A percentile compares a stretch with the other conserved stretches of the same genome.
phyloP scores from a whole-genome alignment of 2,113 vertebrate genomes.

The Lepus americanus region DNA sequence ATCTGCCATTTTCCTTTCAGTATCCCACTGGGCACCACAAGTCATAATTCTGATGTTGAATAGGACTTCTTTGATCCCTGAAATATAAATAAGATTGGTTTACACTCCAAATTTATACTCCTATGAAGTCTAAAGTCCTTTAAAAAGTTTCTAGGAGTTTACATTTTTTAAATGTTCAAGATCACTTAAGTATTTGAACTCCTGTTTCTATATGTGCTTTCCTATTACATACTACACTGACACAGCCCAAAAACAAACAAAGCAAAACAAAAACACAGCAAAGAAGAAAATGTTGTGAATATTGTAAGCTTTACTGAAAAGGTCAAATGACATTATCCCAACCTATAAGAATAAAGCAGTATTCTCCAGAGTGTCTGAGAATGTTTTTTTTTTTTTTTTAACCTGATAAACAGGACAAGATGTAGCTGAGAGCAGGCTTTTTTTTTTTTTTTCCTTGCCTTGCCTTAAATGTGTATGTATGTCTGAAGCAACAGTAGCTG shows the following conservation, averaged over 20 bases:
- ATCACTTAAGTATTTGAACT: background rate
- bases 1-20: conserved; percentile 45
- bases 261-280: background rate
- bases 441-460: background rate
- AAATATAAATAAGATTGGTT: conserved; percentile 63
- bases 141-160: conserved; percentile 51
- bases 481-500: background rate
- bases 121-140: conserved; percentile 49
- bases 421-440: background rate
- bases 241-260: background rate
- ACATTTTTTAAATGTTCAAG: background rate
- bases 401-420: background rate
- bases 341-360: background rate
- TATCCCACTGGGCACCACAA: background rate
- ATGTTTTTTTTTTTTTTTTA: background rate
- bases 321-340: background rate
- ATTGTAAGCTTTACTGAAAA: background rate
- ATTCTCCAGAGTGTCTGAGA: background rate
- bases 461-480: background rate
- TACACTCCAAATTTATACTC: conserved; percentile 40
- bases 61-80: conserved; percentile 40
- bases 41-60: conserved; percentile 40
- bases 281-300: background rate
- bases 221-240: background rate
- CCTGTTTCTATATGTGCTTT: background rate